Evolutionary conservation across 2,888 invertebrate genomes (phyloP).

Genomic region (Chloromyia formosa): DNA sequence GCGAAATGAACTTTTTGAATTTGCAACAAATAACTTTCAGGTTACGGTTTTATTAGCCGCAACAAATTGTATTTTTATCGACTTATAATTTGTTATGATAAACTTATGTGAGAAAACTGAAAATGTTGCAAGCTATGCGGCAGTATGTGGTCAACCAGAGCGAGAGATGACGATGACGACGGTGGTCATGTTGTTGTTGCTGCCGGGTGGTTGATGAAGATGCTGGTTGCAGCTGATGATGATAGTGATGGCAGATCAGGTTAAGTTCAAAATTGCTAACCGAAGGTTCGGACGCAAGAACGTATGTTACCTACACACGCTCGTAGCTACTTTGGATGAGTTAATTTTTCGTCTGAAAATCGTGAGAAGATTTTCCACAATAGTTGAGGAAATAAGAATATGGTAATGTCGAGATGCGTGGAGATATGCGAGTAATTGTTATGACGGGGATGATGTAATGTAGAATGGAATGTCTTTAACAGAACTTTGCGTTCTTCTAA

Average conservation of each 20-base stretch:
- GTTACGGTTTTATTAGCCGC: constrained; percentile 49
- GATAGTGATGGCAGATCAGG: neutral
- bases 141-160: constrained; percentile 28
- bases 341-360: constrained; percentile 8
- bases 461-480: too few species aligned
- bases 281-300: neutral
- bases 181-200: neutral
- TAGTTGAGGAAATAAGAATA: too few species aligned
- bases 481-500: too few species aligned
- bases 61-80: constrained; percentile 50
- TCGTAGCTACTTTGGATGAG: too few species aligned
- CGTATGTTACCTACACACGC: too few species aligned
- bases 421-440: too few species aligned
- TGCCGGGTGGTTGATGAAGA: too few species aligned
- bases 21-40: constrained; percentile 44
- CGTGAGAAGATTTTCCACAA: constrained; percentile 22
- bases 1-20: constrained; percentile 36
- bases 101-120: constrained; percentile 50
- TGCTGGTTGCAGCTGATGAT: neutral
- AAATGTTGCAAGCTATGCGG: constrained; percentile 46
- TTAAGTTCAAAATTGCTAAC: neutral
- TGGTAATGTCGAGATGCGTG: too few species aligned
- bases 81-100: constrained; percentile 50
- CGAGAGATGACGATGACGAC: too few species aligned
- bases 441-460: too few species aligned